Base-by-base conservation (phyloP, 2,797 vertebrate genomes). In the Myotis planiceps region DNA sequence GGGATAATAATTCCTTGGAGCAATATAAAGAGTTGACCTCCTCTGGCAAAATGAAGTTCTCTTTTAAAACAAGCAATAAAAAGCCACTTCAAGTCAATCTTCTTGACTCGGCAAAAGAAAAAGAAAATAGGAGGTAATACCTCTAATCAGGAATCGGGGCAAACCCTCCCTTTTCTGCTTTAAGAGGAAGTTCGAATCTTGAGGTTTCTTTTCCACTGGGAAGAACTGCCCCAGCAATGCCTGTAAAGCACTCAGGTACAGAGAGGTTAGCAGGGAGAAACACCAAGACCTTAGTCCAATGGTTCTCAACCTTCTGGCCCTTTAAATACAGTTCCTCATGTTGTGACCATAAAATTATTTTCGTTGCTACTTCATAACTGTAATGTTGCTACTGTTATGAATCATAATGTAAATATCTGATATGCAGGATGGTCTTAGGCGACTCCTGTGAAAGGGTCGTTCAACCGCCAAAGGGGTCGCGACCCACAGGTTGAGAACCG, bases 21-120 rank as follows among this genome's bases (percentile, higher is more conserved):
- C 34, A 72, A 95, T 87, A 88, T 71, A 49, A 80, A 83, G 18
- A 78, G 29, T 53, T 79, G 81, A 88, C 86, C 88, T 92, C 81
- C 84, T 42, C 39, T 21, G 34, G 68, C 6, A 93, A 58, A 90
- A 82, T 2, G 45, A 75, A 93, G 53, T 13, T 90, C 75, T 32
- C 66, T 93, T 96, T 81, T 81, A 87, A 95, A 95, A 63, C 0
- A 32, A 92, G 72, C 86, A 88, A 93, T 93, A 94, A 95, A 96
- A 94, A 80, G 34, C n/a, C 32, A 82, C 34, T 93, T 68, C 12
- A 68, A 53, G 58, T 84, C 13, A 72, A 93, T 93, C 63, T 91
- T 60, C 53, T 88, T 0, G 14, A 66, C 68, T 93, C 68, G 96
- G 89, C 60, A 94, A 66, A 94, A 94, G 63, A 21, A 75, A 92